Conservation (phyloP, 2,797 vertebrate genomes). For the Malacoraja senta region DNA sequence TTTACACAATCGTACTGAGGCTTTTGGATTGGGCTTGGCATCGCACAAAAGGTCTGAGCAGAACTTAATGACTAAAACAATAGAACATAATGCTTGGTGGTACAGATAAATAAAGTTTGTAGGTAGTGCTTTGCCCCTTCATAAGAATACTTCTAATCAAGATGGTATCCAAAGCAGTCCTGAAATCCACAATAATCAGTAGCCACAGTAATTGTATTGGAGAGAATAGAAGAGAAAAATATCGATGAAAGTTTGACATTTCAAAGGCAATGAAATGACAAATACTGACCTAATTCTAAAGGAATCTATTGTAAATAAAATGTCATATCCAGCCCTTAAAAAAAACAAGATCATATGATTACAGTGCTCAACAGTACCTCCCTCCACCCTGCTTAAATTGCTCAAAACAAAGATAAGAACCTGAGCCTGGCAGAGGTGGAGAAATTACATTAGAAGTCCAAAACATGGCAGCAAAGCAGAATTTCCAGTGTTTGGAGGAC, state of each 20-base stretch:
- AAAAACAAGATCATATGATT: slow-evolving; percentile 21
- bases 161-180: not conserved
- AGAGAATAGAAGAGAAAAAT: not conserved
- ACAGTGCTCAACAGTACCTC: not conserved
- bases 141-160: not conserved
- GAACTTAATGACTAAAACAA: not conserved
- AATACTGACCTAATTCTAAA: not conserved
- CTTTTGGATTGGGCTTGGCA: not conserved
- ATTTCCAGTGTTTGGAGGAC: slow-evolving; percentile 56
- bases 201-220: not conserved
- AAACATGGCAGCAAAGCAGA: slow-evolving; percentile 58
- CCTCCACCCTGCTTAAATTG: not conserved
- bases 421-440: not conserved
- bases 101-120: not conserved
- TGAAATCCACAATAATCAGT: not conserved
- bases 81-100: not conserved
- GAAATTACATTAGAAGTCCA: not conserved
- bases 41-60: not conserved
- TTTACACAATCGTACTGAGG: not conserved
- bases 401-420: not conserved
- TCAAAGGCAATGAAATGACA: not conserved
- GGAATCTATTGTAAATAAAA: not conserved
- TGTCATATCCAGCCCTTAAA: not conserved
- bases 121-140: not conserved
- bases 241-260: not conserved